Conservation (phyloP, 2,113 vertebrate genomes). For the Gallinago paraguaiae region DNA sequence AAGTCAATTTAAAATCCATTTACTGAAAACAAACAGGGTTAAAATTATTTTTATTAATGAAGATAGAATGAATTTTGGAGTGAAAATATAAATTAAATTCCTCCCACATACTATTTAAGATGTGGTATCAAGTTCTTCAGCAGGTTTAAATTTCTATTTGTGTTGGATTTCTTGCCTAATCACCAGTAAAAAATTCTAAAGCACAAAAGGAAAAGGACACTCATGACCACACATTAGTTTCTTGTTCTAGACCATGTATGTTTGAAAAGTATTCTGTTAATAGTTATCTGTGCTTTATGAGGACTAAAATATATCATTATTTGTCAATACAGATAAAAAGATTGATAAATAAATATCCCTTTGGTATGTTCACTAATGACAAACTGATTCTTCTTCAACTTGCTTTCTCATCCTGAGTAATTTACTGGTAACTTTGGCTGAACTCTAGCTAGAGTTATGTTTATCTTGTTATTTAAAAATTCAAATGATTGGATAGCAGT, state of each 20-base stretch:
- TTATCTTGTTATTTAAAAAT: not conserved
- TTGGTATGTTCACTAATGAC: not conserved
- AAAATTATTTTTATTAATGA: not conserved
- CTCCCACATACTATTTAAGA: not conserved
- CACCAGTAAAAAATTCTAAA: not conserved
- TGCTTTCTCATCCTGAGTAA: not conserved
- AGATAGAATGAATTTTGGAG: not conserved
- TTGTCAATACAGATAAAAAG: not conserved
- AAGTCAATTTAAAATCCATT: not conserved
- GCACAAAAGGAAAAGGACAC: not conserved
- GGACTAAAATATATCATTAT: not conserved
- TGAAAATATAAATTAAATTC: not conserved
- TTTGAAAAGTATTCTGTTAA: not conserved
- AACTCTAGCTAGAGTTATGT: not conserved
- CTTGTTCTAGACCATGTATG: not conserved
- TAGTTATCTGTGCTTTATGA: not conserved
- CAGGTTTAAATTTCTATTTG: not conserved
- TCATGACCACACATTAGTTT: not conserved
- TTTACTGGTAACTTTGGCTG: not conserved
- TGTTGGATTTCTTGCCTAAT: not conserved
- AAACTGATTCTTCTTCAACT: not conserved
- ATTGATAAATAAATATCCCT: not conserved
- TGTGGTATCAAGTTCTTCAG: not conserved
- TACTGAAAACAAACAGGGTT: not conserved
- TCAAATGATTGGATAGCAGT: not conserved